These are phyloP conservation scores for Hydropsyche tenuis DNA, from an alignment of 1,140 invertebrate species.

Conservation along the genomic window DNA sequence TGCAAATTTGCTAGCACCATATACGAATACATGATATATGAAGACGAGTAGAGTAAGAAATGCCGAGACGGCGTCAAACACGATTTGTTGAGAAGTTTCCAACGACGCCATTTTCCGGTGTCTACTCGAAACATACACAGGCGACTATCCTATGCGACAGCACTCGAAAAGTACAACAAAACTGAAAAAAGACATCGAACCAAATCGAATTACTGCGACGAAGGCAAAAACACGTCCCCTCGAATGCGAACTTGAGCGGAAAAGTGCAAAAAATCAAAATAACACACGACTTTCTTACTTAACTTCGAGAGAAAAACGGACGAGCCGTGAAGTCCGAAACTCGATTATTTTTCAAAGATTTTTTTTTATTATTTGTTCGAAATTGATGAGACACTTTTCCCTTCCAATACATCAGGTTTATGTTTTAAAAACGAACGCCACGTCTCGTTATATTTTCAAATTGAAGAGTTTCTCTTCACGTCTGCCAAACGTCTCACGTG, in stretches of 20 bases:
- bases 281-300: neutral
- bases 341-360: too few relatives aligned
- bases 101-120: slow-evolving; percentile 16
- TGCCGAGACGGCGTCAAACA: slow-evolving; percentile 34
- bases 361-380: too few relatives aligned
- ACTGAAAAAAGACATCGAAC: slow-evolving; percentile 12
- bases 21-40: too few relatives aligned
- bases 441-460: too few relatives aligned
- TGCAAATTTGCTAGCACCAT: too few relatives aligned
- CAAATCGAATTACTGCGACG: neutral
- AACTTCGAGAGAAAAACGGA: neutral
- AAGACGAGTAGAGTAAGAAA: neutral
- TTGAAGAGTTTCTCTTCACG: too few relatives aligned
- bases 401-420: too few relatives aligned
- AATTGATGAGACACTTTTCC: too few relatives aligned
- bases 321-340: too few relatives aligned
- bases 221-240: neutral
- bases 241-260: too few relatives aligned
- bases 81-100: slow-evolving; percentile 30
- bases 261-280: neutral
- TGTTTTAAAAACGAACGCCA: too few relatives aligned
- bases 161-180: neutral
- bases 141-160: slow-evolving; percentile 20
- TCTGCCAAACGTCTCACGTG: too few relatives aligned
- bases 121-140: neutral